These are phyloP conservation scores for Idris sp. DNA, from an alignment of 1,140 invertebrate species.

Conservation along the genomic window DNA sequence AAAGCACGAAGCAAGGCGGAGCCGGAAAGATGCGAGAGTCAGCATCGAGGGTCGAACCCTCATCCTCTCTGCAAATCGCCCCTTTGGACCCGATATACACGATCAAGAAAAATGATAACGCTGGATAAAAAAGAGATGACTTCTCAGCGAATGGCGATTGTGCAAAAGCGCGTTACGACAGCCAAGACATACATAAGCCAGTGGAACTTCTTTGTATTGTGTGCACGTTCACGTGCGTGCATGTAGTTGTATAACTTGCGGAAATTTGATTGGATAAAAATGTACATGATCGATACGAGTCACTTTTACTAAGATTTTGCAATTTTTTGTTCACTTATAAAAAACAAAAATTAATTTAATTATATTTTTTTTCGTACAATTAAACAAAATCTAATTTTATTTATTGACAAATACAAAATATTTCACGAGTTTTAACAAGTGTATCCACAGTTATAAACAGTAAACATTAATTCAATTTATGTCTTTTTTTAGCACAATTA, in stretches of 20 bases:
- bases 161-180: conserved; percentile 61
- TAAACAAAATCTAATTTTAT: too few species aligned
- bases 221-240: conserved; percentile 5
- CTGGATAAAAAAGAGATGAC: conserved; percentile 67
- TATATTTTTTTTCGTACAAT: too few species aligned
- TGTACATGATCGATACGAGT: conserved; percentile 41
- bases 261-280: conserved; percentile 43
- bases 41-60: conserved; percentile 70
- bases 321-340: too few species aligned
- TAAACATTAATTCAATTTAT: too few species aligned
- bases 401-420: too few species aligned
- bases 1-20: conserved; percentile 68
- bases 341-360: too few species aligned
- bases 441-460: too few species aligned
- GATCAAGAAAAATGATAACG: conserved; percentile 75
- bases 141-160: conserved; percentile 68
- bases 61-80: conserved; percentile 63
- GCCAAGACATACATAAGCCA: conserved; percentile 49
- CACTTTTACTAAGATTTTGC: too few species aligned
- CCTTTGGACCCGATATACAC: conserved; percentile 65
- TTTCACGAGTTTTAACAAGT: too few species aligned
- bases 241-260: conserved; percentile 22
- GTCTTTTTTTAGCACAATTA: too few species aligned
- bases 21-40: conserved; percentile 70
- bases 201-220: conserved; percentile 26